Base-by-base conservation (phyloP, 2,888 invertebrate genomes). In the Geotrupes spiniger region DNA sequence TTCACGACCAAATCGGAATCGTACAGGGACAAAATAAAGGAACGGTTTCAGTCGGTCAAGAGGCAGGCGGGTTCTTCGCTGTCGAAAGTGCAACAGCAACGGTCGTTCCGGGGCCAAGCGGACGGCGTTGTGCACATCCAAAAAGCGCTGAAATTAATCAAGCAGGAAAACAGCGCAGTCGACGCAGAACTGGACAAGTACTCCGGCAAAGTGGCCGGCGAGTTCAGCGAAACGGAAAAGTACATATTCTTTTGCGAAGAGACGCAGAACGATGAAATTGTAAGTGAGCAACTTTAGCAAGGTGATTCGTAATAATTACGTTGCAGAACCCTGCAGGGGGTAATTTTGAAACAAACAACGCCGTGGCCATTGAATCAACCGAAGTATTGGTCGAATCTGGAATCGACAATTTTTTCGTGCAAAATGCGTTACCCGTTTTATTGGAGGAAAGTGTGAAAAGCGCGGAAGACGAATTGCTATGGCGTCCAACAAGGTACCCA, bases 11-110 rank as follows among this genome's bases (percentile, higher is more conserved):
- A 60, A 57, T 63, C 65, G 9, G 69, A 71, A 51, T 71, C 72
- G 1, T 74, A 74, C 50, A 62, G 71, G 52, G 72, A 74, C 28
- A 66, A 67, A 53, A 63, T 75, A 16, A 63, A 64, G 46, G 69
- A 71, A 46, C 60, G 74, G 40, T 70, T 74, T 51, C 63, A 66
- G 47, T 58, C 59, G 42, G 66, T 72, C 2, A 72, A 70, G 58
- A 64, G 67, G 51, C 64, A 65, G 49, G 69, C 70, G 4, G 66
- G 67, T 17, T 62, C 59, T 41, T 63, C 70, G 0, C 58, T 63
- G 2, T 53, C 57, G 17, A 60, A 64, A 48, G 54, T 63, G 1
- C 52, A 60, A 15, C 51, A 54, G 16, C 16, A 21, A 6, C 3
- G 21, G 6, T 21, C 21, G 6, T 4, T 3, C 6, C 3, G 6